These are phyloP conservation scores for Microtus californicus DNA, from an alignment of 2,797 vertebrate genomes.

Conservation along the genomic window DNA sequence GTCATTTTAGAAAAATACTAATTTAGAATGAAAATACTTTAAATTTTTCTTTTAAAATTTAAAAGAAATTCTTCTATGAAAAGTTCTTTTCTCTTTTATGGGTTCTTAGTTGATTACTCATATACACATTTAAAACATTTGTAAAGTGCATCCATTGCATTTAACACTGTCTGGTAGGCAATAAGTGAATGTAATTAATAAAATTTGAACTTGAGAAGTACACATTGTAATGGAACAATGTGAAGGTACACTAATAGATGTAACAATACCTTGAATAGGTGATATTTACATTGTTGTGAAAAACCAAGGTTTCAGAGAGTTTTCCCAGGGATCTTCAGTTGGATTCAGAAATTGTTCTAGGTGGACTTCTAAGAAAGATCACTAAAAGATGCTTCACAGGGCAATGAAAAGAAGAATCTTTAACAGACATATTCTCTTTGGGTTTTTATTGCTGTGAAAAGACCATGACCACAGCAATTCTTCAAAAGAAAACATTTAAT, in stretches of 20 bases:
- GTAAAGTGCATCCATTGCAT: background rate
- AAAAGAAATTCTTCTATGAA: background rate
- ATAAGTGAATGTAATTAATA: background rate
- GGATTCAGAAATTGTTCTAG: background rate
- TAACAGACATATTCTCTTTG: background rate
- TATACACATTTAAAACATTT: background rate
- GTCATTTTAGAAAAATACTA: background rate
- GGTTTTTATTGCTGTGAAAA: background rate
- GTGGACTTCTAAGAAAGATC: background rate
- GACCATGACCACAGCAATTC: background rate
- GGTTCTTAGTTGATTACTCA: background rate
- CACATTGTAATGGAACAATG: too few species aligned
- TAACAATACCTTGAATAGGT: background rate
- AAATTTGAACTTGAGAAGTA: background rate
- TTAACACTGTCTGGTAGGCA: background rate
- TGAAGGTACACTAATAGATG: background rate
- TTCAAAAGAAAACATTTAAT: background rate
- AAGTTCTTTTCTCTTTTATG: background rate
- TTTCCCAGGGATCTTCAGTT: background rate
- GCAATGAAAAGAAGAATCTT: background rate
- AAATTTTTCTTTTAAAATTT: too few species aligned
- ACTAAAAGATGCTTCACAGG: background rate
- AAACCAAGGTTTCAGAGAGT: background rate
- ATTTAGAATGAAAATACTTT: background rate
- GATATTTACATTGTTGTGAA: background rate